Evolutionary conservation across 2,113 vertebrate species (phyloP).

Genomic region (Myrmophylax atrothorax): DNA sequence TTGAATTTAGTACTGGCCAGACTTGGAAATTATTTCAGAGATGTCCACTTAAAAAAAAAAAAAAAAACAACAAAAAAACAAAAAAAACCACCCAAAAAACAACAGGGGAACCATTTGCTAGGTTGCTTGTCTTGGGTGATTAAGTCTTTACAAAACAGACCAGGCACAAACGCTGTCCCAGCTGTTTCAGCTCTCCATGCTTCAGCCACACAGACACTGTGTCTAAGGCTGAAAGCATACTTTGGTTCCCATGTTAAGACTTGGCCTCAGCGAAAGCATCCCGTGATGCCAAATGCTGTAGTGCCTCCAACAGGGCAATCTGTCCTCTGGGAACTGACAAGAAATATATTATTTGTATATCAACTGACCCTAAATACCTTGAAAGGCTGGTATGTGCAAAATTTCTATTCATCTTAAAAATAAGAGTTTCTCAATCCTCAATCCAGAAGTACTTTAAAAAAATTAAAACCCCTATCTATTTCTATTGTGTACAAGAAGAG

Average conservation of each 20-base stretch:
- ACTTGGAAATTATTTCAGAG: background rate
- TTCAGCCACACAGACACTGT: background rate
- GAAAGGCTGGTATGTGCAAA: background rate
- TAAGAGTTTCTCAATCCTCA: background rate
- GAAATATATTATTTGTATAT: background rate
- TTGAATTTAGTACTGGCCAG: background rate
- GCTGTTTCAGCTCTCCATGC: slow-evolving; percentile 20
- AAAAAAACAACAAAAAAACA: too few species aligned
- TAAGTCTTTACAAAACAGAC: background rate
- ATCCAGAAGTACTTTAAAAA: background rate
- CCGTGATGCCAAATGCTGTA: background rate
- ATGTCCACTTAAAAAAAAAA: background rate
- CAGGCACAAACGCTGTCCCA: slow-evolving; percentile 42
- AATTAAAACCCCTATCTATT: background rate
- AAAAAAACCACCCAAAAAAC: too few species aligned
- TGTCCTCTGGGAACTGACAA: background rate
- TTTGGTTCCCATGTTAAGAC: slow-evolving; percentile 6
- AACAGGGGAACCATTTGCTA: background rate
- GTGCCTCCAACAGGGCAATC: background rate
- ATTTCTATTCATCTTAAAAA: background rate
- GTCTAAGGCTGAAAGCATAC: slow-evolving; percentile 1
- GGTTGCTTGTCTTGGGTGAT: background rate
- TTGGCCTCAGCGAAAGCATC: background rate
- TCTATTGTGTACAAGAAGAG: background rate
- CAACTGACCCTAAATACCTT: background rate